Base-by-base conservation (phyloP, 2,888 invertebrate species). In the Rhagonycha lutea region DNA sequence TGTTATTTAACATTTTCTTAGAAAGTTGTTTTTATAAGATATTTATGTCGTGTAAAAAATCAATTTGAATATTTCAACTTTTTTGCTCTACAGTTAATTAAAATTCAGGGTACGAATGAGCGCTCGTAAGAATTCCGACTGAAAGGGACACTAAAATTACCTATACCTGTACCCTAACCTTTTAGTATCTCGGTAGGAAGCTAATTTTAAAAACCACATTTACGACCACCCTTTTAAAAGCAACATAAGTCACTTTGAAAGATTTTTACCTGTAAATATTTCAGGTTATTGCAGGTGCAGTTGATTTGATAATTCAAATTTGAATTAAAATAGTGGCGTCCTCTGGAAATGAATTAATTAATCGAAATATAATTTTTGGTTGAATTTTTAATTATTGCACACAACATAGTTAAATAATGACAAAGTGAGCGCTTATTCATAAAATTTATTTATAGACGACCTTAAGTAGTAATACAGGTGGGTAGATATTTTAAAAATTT, bases 371-470 rank as follows among this genome's bases (percentile, higher is more conserved):
- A 32, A 32, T n/a, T n/a, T 47, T 47, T 2, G n/a, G n/a, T n/a
- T n/a, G 47, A n/a, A n/a, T 47, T n/a, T 47, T 47, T n/a, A n/a
- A n/a, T 47, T 47, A 47, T 47, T 47, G 47, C n/a, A 8, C 12
- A 47, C n/a, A 26, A 7, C 7, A 47, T n/a, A 47, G 47, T 28
- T 28, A 28, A 62, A 62, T 18, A 18, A 12, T 65, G 24, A 65
- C 24, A 65, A 65, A 65, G 24, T 65, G 26, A 65, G 63, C 63
- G 63, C 24, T 24, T 65, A 65, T 65, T 65, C 24, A 65, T 65
- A 65, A 62, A 62, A 65, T 65, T 65, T 65, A 65, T 65, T 65
- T 65, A 65, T 65, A 65, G 63, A 65, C 63, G 63, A 65, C 63
- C 63, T 65, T 65, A 65, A 26, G 10, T 24, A 65, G 23, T 65